Conservation (phyloP, 2,797 vertebrate species). For the Semotilus atromaculatus region DNA sequence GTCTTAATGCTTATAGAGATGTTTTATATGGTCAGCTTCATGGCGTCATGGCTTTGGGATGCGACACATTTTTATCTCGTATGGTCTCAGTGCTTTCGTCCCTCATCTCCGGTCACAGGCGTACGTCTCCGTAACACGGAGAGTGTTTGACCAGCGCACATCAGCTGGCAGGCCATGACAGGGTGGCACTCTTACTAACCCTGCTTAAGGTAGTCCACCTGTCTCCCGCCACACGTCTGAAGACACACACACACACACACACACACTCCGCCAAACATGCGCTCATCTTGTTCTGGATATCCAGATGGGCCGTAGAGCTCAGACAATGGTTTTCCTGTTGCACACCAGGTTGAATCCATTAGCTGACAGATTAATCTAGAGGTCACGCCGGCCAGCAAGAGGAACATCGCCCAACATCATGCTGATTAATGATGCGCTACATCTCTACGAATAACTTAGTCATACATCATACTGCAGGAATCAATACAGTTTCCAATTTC, state of each 20-base stretch:
- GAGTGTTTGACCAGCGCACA: neutral
- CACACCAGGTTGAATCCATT: slow-evolving; percentile 33
- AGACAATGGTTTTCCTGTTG: neutral
- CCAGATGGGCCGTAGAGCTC: slow-evolving; percentile 17
- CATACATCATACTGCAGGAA: slow-evolving; percentile 31
- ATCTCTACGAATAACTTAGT: slow-evolving; percentile 12
- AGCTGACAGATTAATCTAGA: slow-evolving; percentile 34
- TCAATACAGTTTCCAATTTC: slow-evolving; percentile 10
- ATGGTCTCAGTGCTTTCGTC: neutral
- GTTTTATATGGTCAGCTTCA: neutral
- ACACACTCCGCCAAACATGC: neutral
- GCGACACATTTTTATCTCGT: slow-evolving; percentile 34
- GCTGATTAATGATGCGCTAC: slow-evolving; percentile 21
- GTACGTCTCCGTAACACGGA: neutral
- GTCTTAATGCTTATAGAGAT: neutral
- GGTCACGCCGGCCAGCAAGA: slow-evolving; percentile 1
- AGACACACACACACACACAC: neutral
- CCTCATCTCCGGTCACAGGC: slow-evolving; percentile 11
- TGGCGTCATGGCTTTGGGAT: slow-evolving; percentile 21
- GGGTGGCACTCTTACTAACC: neutral
- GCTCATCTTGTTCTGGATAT: neutral
- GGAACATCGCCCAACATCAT: slow-evolving; percentile 23
- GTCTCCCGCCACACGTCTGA: neutral
- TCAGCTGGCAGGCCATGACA: slow-evolving; percentile 2
- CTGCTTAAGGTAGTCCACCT: neutral